Base-by-base conservation (phyloP, 1,140 invertebrate genomes). In the Eueides isabella region DNA sequence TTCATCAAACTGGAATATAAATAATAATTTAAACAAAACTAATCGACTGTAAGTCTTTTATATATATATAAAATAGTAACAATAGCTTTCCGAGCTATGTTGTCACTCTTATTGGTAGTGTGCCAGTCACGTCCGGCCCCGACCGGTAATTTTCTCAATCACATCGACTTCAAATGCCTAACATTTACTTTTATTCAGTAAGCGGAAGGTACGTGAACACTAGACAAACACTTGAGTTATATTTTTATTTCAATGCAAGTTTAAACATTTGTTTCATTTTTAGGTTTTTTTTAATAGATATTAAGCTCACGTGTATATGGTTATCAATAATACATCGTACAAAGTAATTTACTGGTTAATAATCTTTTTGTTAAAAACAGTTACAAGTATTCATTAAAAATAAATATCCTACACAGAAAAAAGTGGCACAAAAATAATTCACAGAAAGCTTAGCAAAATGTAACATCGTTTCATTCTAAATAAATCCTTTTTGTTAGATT, bases 121-220 rank as follows among this genome's bases (percentile, higher is more conserved):
- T 80, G 84, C 84, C 84, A 85, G 81, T 80, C 78, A 82, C 84
- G 81, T 84, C 65, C 78, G 48, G 61, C 68, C 72, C 71, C 68
- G 76, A 65, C 76, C 77, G 75, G 78, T 83, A 83, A 83, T 83
- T 83, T 80, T 71, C 79, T 79, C 81, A 80, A 83, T 84, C 81
- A 79, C 78, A 80, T 83, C 78, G 76, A 76, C 83, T 79, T 63
- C 73, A 68, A 73, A 67, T 73, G 71, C 77, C 67, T 71, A 66
- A 64, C 74, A 44, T 68, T 72, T 72, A 79, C 67, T 79, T 79
- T 79, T 79, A 78, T 78, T 75, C 74, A 78, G 77, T 76, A 70
- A 75, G 71, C 77, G 71, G 30, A 44, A 65, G 19, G 61, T 33
- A 61, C 48, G 67, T 31, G 67, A 69, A 70, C 55, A 63, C 55